Conservation (phyloP, 2,888 invertebrate species). For the Lepidochitona cinerea region DNA sequence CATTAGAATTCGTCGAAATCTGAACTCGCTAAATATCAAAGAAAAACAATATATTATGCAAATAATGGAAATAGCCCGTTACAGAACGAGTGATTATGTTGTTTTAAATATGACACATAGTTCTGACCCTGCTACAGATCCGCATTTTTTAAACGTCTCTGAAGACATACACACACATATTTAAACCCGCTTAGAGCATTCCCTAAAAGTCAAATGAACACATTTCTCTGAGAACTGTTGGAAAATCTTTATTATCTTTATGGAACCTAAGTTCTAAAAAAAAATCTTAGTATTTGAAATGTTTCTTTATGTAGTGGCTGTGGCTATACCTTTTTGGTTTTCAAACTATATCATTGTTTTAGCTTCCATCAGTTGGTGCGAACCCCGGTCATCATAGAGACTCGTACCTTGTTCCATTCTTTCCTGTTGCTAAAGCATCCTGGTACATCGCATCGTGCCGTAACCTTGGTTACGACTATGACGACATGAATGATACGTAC, state of each 20-base stretch:
- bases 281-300: no score
- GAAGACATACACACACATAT: no score
- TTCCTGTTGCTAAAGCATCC: neutral
- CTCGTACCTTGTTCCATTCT: constrained; percentile 9
- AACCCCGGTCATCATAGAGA: constrained; percentile 1
- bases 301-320: no score
- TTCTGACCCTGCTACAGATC: neutral
- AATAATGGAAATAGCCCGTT: neutral
- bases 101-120: neutral
- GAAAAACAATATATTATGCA: neutral
- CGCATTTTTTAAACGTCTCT: neutral
- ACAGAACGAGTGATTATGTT: constrained; percentile 1
- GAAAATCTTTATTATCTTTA: no score
- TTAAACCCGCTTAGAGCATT: no score
- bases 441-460: neutral
- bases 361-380: neutral
- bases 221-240: no score
- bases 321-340: no score
- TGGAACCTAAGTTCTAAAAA: no score
- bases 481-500: neutral
- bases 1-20: neutral
- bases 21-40: neutral
- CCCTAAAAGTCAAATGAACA: no score
- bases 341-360: no score
- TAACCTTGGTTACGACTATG: neutral